Percentiles rank a stretch among this genome's conserved stretches.
phyloP scores from a whole-genome alignment of 2,888 invertebrate genomes.

The Leptinotarsa tumamoca region DNA sequence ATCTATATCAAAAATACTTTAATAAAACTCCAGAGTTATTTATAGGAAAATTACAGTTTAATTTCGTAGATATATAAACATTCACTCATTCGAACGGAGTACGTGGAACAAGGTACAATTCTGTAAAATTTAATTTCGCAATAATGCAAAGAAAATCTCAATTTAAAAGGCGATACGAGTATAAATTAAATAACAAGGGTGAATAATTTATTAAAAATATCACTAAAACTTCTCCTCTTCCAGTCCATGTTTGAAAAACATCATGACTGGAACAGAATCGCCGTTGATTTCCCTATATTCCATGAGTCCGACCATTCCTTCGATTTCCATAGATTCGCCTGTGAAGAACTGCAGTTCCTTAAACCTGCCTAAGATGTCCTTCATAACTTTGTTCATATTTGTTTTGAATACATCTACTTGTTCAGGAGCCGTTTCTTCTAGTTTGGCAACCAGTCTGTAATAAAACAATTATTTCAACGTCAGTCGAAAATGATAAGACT shows the following conservation, averaged over 20 bases:
- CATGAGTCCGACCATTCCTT: slow-evolving; percentile 93
- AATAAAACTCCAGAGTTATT: slow-evolving; percentile 17
- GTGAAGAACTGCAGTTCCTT: slow-evolving; percentile 93
- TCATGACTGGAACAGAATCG: slow-evolving; percentile 85
- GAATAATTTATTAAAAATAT: slow-evolving; percentile 49
- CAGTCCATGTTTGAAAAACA: slow-evolving; percentile 97
- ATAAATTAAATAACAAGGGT: slow-evolving; percentile 48
- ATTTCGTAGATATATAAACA: slow-evolving; percentile 48
- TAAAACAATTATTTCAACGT: slow-evolving; percentile 18
- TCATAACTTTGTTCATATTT: slow-evolving; percentile 94
- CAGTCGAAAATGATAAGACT: not conserved
- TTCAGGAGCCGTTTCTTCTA: slow-evolving; percentile 84
- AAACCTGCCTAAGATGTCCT: slow-evolving; percentile 89
- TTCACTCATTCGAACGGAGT: slow-evolving; percentile 39
- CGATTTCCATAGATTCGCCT: slow-evolving; percentile 93
- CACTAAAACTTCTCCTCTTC: slow-evolving; percentile 93
- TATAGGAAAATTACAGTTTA: slow-evolving; percentile 46
- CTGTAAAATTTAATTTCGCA: slow-evolving; percentile 26
- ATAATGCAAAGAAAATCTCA: slow-evolving; percentile 27
- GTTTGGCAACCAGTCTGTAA: slow-evolving; percentile 79
- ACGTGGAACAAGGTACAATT: slow-evolving; percentile 33
- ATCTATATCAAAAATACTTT: not conserved
- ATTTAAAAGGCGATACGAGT: slow-evolving; percentile 31
- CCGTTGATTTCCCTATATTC: slow-evolving; percentile 93
- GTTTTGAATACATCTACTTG: slow-evolving; percentile 90